phyloP scores from a whole-genome alignment of 2,888 invertebrate genomes.

The Amiota mariae region DNA sequence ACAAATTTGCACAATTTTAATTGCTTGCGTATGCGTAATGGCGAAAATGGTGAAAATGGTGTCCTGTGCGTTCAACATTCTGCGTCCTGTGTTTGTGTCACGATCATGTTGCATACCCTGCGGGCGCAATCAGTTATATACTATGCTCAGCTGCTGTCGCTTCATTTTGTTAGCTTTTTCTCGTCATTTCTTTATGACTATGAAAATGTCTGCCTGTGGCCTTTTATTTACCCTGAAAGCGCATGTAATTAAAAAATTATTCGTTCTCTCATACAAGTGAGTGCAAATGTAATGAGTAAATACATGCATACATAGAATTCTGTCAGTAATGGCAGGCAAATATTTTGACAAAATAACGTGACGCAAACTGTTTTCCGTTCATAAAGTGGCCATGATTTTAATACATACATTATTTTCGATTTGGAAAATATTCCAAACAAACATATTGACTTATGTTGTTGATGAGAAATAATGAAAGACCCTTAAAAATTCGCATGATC shows the following conservation, averaged over 20 bases:
- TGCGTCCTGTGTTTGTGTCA: neutral
- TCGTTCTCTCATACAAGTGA: neutral
- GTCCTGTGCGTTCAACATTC: neutral
- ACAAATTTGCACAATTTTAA: conserved; percentile 29
- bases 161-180: neutral
- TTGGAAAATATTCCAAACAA: too few species aligned
- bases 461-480: too few species aligned
- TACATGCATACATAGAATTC: neutral
- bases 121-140: conserved; percentile 21
- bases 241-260: conserved; percentile 21
- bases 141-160: neutral
- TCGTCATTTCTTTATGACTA: too few species aligned
- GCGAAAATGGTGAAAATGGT: neutral
- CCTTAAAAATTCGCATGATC: too few species aligned
- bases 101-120: conserved; percentile 15
- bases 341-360: neutral
- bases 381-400: conserved; percentile 17
- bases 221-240: neutral
- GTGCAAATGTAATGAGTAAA: neutral
- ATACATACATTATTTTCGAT: neutral
- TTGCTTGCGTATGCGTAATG: conserved; percentile 16
- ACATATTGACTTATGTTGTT: too few species aligned
- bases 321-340: neutral
- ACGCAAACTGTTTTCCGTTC: conserved; percentile 25
- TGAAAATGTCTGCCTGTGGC: neutral